Evolutionary conservation across 2,113 vertebrate species (phyloP).

Genomic region (Barbus barbus): DNA sequence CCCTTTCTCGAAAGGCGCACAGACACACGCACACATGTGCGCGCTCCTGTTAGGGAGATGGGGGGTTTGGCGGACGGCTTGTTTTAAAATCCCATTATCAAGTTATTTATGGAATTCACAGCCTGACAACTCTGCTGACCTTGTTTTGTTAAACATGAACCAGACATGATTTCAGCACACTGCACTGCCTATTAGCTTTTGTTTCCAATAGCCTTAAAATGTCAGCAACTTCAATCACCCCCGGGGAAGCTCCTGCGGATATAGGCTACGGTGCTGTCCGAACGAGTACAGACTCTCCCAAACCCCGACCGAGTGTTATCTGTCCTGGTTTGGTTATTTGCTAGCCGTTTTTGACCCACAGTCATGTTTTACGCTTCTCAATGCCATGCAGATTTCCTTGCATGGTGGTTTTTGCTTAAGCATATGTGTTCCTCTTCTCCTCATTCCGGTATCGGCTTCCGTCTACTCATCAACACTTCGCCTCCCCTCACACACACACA

Average conservation of each 20-base stretch:
- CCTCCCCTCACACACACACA: conserved; percentile 23
- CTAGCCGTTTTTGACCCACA: background rate
- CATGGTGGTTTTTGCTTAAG: conserved; percentile 11
- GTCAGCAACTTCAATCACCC: conserved; percentile 95
- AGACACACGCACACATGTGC: conserved; percentile 23
- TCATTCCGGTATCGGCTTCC: conserved; percentile 15
- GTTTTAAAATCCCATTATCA: conserved; percentile 99
- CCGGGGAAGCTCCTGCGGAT: conserved; percentile 70
- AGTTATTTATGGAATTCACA: conserved; percentile 99
- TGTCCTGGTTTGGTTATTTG: background rate
- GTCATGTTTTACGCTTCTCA: conserved; percentile 3
- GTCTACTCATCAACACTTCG: conserved; percentile 50
- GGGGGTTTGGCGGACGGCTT: conserved; percentile 86
- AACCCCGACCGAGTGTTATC: background rate
- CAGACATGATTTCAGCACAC: conserved; percentile 92
- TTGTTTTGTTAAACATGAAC: conserved; percentile 99
- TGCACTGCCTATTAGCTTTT: conserved; percentile 87
- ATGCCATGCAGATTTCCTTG: conserved; percentile 2
- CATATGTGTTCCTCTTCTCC: conserved; percentile 14
- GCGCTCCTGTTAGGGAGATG: conserved; percentile 59
- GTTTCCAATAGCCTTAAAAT: conserved; percentile 93
- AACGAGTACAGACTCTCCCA: conserved; percentile 23
- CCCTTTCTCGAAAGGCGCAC: conserved; percentile 67
- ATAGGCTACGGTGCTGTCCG: conserved; percentile 62
- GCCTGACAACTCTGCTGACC: conserved; percentile 89